A percentile compares a stretch with the other conserved stretches of the same genome.
These are phyloP conservation scores for Folsomia candida DNA, from an alignment of 2,888 invertebrate species.

Conservation along the genomic window DNA sequence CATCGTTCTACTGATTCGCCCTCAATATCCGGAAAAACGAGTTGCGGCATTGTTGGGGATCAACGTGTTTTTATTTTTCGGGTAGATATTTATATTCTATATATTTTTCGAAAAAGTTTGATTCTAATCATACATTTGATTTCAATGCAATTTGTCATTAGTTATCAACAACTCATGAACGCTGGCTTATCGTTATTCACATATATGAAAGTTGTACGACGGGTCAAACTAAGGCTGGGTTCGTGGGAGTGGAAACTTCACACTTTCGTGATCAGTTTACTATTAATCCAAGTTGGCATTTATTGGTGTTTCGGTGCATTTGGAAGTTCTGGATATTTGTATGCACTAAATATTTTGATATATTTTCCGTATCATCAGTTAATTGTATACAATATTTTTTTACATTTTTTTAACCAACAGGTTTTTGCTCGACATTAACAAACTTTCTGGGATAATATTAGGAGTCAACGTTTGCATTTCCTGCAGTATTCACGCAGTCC, in stretches of 20 bases:
- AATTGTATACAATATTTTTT: no score
- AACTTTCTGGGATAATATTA: constrained; percentile 1
- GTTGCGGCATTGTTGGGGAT: constrained; percentile 10
- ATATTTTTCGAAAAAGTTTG: background rate
- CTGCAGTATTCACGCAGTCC: constrained; percentile 15
- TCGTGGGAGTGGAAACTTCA: constrained; percentile 30
- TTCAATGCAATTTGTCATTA: background rate
- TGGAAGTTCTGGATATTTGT: constrained; percentile 30
- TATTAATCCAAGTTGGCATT: background rate
- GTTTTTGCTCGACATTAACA: constrained; percentile 17
- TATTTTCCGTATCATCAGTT: background rate
- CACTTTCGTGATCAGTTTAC: background rate
- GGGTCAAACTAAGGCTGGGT: constrained; percentile 14
- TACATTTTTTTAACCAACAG: constrained; percentile 14
- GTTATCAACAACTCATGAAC: constrained; percentile 35
- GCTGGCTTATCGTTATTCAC: constrained; percentile 23
- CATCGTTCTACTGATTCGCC: background rate
- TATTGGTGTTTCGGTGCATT: constrained; percentile 21
- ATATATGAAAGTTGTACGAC: constrained; percentile 25
- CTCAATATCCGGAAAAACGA: background rate
- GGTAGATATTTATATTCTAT: constrained; percentile 9
- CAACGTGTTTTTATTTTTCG: constrained; percentile 30
- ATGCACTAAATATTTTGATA: background rate
- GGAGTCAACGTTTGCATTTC: constrained; percentile 4
- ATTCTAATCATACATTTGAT: background rate